Evolutionary conservation across 35 echinoderm and acorn worm genomes (phyloP).

Genomic region (Ophioderma brevispina): DNA sequence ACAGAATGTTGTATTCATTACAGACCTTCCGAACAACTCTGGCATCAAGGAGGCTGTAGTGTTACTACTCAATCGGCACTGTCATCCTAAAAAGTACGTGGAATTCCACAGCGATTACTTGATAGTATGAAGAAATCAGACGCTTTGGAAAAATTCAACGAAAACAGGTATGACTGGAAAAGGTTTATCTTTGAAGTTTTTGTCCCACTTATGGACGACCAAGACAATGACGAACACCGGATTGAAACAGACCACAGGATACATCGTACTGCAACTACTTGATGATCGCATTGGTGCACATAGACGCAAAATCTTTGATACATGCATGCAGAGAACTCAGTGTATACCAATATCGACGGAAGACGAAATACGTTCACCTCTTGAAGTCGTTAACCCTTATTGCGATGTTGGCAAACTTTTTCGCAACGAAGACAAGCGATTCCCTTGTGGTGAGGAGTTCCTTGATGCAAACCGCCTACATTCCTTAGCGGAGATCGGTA

Average conservation of each 20-base stretch:
- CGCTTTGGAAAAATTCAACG: background rate
- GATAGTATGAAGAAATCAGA: background rate
- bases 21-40: background rate
- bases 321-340: background rate
- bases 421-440: conserved; percentile 10
- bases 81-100: background rate
- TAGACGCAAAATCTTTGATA: background rate
- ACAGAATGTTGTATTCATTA: background rate
- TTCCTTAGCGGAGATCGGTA: conserved; percentile 28
- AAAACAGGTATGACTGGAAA: conserved; percentile 17
- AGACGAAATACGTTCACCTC: background rate
- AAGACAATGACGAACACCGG: background rate
- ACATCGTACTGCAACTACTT: background rate
- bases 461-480: background rate
- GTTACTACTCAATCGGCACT: background rate
- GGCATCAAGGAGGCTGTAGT: background rate
- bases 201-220: conserved; percentile 33
- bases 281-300: background rate
- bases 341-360: conserved; percentile 29
- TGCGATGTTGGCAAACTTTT: conserved; percentile 20
- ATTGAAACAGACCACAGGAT: background rate
- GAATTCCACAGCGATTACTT: background rate
- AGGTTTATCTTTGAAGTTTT: conserved; percentile 54
- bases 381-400: conserved; percentile 33
- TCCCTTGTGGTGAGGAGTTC: conserved; percentile 12